phyloP scores from a whole-genome alignment of 2,888 invertebrate genomes.

The Micoletzkya japonica region DNA sequence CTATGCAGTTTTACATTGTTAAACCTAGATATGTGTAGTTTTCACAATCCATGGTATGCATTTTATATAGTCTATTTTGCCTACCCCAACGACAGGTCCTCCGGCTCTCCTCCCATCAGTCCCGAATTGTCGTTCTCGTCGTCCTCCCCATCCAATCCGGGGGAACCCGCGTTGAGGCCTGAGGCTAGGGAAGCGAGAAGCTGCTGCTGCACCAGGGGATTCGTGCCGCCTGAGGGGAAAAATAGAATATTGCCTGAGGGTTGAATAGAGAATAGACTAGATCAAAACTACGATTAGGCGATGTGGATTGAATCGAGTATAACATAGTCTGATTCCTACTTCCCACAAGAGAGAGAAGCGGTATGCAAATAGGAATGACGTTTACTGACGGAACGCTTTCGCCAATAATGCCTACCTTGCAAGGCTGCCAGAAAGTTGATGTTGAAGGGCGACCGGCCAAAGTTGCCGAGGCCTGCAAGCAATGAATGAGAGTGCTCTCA shows the following conservation, averaged over 20 bases:
- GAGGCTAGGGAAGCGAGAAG: conserved; percentile 16
- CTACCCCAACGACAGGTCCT: conserved; percentile 46
- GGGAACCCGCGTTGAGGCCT: conserved; percentile 36
- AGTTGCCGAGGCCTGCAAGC: conserved; percentile 34
- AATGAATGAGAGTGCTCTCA: no score
- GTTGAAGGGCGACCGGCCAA: conserved; percentile 45
- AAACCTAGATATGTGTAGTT: not conserved
- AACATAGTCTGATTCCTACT: no score
- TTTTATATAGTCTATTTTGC: conserved; percentile 25
- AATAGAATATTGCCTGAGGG: no score
- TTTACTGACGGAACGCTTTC: not conserved
- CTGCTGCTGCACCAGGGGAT: conserved; percentile 32
- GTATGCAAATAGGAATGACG: no score
- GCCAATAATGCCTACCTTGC: conserved; percentile 32
- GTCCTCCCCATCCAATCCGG: conserved; percentile 44
- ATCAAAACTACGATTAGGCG: no score
- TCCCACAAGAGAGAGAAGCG: no score
- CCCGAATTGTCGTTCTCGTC: conserved; percentile 38
- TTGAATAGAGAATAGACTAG: no score
- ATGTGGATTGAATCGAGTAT: no score
- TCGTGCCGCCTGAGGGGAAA: not conserved
- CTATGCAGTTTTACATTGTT: not conserved
- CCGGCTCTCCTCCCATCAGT: conserved; percentile 42
- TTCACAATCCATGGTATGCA: not conserved
- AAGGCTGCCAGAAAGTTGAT: conserved; percentile 49